Conservation (phyloP, 2,888 invertebrate genomes). For the Melieria crassipennis region DNA sequence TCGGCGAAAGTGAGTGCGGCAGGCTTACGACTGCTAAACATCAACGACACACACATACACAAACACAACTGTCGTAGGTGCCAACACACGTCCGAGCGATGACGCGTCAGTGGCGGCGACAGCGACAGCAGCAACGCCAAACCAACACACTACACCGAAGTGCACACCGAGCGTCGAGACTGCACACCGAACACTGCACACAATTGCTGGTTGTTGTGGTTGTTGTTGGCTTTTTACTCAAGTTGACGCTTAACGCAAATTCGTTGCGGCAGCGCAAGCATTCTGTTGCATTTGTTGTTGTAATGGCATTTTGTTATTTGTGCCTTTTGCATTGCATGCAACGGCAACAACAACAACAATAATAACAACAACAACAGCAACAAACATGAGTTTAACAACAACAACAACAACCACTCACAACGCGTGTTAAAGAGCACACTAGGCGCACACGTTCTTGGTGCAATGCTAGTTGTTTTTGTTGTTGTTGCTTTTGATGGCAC, state of each 20-base stretch:
- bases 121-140: not conserved
- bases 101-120: not conserved
- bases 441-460: not conserved
- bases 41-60: not conserved
- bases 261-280: too few species aligned
- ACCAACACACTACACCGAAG: too few species aligned
- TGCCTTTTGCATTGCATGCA: not conserved
- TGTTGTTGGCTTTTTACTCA: too few species aligned
- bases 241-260: too few species aligned
- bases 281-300: too few species aligned
- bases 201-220: too few species aligned
- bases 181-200: too few species aligned
- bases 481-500: too few species aligned
- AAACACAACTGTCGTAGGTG: not conserved
- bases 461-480: too few species aligned
- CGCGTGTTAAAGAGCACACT: not conserved
- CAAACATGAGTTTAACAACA: not conserved
- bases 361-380: not conserved
- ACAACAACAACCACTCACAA: not conserved
- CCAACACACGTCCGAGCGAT: slow-evolving; percentile 21
- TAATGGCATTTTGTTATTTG: too few species aligned
- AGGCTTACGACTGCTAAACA: not conserved
- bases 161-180: too few species aligned
- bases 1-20: not conserved
- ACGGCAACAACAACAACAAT: not conserved